Evolutionary conservation across 2,888 invertebrate species (phyloP), one percentile per base, ranked within the genome.

Genomic region (Meliscaeva auricollis): DNA sequence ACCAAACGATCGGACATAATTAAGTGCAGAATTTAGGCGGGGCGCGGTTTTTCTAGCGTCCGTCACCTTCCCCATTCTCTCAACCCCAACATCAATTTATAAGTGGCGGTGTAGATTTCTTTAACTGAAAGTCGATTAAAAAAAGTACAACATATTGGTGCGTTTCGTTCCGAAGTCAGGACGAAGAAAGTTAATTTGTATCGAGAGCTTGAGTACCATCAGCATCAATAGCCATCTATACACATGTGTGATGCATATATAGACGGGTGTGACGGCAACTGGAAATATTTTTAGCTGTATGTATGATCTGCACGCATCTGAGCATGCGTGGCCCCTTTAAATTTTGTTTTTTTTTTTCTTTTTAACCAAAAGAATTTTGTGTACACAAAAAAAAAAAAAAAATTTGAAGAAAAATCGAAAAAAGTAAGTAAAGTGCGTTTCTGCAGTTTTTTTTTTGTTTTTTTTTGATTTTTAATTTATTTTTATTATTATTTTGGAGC

Each of bases 1-100:
- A 77, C 41, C 72, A 69, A 58, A 48, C 76, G 81, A 81, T 85
- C 77, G 62, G 85, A 85, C 81, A 85, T 85, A 81, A 85, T 85
- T 85, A 85, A 85, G 85, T 85, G 81, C 81, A 77, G 73, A 81
- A 85, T 62, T 76, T 73, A 81, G 81, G 76, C 81, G 76, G 80
- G 81, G 81, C 73, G 62, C 66, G 56, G 54, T 38, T 50, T 48
- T 30, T 11, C 66, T 20, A 50, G 26, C 62, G 3, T 41, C 35
- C 66, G n/a, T 56, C 46, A 41, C 56, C 60, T 15, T 17, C 9
- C 5, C 5, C 66, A 30, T 9, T 26, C 26, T 26, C 26, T 4
- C 26, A 26, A 3, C 4, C 3, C 26, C 26, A 26, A 26, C n/a
- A n/a, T 8, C 5, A 20, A 17, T 13, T 35, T n/a, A 3, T 0